Evolutionary conservation across 2,888 invertebrate species (phyloP).

Genomic region (Vandiemenella viatica): DNA sequence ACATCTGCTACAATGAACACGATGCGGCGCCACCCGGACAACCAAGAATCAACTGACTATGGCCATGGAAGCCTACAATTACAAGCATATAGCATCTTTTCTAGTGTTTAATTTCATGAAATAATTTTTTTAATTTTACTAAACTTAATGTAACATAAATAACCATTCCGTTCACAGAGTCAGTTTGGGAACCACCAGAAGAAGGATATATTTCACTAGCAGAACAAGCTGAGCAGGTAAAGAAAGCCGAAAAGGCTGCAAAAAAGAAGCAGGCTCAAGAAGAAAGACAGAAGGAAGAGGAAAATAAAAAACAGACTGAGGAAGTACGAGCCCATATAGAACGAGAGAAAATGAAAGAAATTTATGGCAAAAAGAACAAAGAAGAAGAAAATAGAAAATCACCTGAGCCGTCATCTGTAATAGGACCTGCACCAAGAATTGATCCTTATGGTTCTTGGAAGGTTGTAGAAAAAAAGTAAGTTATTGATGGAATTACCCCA

Average conservation of each 20-base stretch:
- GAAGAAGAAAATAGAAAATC: slow-evolving; percentile 31
- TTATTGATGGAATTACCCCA: too few species aligned
- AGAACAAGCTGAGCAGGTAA: background rate
- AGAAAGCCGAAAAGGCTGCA: slow-evolving; percentile 13
- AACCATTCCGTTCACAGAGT: too few species aligned
- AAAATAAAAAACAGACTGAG: slow-evolving; percentile 23
- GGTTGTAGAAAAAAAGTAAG: slow-evolving; percentile 39
- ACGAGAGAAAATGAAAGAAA: slow-evolving; percentile 23
- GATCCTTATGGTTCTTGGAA: slow-evolving; percentile 68
- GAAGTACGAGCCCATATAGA: slow-evolving; percentile 24
- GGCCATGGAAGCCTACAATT: too few species aligned
- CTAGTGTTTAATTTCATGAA: too few species aligned
- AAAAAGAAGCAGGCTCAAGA: slow-evolving; percentile 27
- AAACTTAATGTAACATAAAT: too few species aligned
- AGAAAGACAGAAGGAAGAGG: slow-evolving; percentile 21
- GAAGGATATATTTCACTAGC: background rate
- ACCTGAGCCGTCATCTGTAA: slow-evolving; percentile 30
- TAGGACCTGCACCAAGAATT: slow-evolving; percentile 43
- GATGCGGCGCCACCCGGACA: too few species aligned
- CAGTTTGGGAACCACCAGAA: background rate
- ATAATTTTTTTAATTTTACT: too few species aligned
- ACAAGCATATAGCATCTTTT: too few species aligned
- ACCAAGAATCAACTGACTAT: too few species aligned
- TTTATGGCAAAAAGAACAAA: too few species aligned
- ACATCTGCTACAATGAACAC: too few species aligned